A percentile compares a stretch with the other conserved stretches of the same genome.
Conservation (phyloP, 2,888 invertebrate genomes). For the Drosophila antonietae region DNA sequence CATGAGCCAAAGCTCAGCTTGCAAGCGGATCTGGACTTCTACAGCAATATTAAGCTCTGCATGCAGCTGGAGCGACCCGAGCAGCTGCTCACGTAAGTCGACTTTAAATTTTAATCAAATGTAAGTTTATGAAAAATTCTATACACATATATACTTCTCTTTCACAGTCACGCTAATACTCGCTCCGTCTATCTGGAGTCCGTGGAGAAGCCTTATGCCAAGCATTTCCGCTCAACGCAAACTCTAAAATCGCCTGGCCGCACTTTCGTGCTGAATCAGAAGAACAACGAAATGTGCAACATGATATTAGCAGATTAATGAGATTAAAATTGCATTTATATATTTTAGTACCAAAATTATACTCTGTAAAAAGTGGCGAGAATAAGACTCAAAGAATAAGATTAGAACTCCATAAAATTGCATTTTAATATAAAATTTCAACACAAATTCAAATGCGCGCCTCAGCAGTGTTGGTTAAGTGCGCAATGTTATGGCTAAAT, state of each 20-base stretch:
- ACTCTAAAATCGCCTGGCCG: slow-evolving; percentile 87
- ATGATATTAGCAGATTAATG: slow-evolving; percentile 72
- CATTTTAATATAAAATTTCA: not conserved
- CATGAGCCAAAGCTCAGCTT: slow-evolving; percentile 90
- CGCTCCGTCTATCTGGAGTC: slow-evolving; percentile 88
- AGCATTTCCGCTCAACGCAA: slow-evolving; percentile 83
- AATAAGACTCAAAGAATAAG: slow-evolving; percentile 53
- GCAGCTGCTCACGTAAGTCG: slow-evolving; percentile 86
- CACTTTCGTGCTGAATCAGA: slow-evolving; percentile 90
- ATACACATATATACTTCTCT: not conserved
- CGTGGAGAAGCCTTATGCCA: slow-evolving; percentile 64
- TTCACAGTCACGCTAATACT: slow-evolving; percentile 87
- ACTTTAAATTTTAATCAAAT: too few species aligned
- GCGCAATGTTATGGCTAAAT: not conserved
- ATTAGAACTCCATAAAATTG: slow-evolving; percentile 16
- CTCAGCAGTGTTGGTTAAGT: not conserved
- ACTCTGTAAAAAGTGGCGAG: slow-evolving; percentile 39
- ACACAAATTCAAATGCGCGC: not conserved
- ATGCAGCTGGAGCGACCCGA: slow-evolving; percentile 90
- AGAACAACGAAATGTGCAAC: slow-evolving; percentile 92
- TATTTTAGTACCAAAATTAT: slow-evolving; percentile 8
- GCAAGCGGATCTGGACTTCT: slow-evolving; percentile 91
- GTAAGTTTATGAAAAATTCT: too few species aligned
- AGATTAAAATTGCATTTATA: slow-evolving; percentile 21
- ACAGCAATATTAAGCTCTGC: slow-evolving; percentile 90